Evolutionary conservation across 2,113 vertebrate genomes (phyloP), one percentile per base, ranked within the genome.

Genomic region (Thunnus maccoyii): DNA sequence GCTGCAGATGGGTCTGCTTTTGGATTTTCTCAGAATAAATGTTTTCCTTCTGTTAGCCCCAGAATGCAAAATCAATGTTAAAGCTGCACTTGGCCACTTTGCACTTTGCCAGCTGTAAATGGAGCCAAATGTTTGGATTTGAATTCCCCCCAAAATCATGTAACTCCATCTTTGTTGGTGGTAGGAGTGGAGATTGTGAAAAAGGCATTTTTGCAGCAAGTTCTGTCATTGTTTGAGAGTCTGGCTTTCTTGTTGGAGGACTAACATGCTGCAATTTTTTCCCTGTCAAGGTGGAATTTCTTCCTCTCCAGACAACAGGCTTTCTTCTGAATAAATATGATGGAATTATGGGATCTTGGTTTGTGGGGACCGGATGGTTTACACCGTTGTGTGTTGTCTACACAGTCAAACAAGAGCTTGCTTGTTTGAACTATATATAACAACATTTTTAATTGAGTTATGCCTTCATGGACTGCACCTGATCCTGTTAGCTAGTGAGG

Each of bases 1-100:
- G 67, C 76, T 55, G 67, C 76, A 66, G 63, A 73, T 66, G 63
- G 76, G 54, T 64, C 32, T 54, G 50, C 12, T 75, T 54, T 48
- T 30, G 12, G 3, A 16, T 46, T 71, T 68, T 52, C 44, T 63
- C 44, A 16, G 16, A 75, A 66, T 17, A 48, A 71, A 83, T 2
- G 14, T 74, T 52, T 68, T 50, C 41, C 41, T 18, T 70, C 58
- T 67, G 52, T 68, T 55, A 3, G 18, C 2, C 50, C 0, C 18
- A 54, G n/a, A 79, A 77, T 30, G 32, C 61, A 17, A 71, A 77
- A 65, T 61, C 25, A 41, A 15, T 63, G 5, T 51, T 32, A 67
- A 67, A 62, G 72, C 56, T 65, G 41, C 16, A 32, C 25, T 58
- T 27, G n/a, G n/a, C 17, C 61, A 52, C 77, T 74, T 82, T 65